Base-by-base conservation (phyloP, 2,797 vertebrate species). In the Helostoma temminkii region DNA sequence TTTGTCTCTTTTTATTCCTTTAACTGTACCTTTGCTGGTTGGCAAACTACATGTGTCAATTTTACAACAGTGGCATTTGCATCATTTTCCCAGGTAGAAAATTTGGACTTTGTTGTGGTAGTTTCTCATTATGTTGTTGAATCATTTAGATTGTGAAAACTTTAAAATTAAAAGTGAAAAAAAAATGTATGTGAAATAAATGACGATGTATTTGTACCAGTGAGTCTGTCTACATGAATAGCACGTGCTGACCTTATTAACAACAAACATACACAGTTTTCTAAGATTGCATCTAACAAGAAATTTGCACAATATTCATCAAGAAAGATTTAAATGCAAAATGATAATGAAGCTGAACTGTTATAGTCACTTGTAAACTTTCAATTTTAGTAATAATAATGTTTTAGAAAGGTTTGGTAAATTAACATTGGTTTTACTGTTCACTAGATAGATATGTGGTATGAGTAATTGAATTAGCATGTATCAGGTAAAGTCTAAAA, bases 81-180 rank as follows among this genome's bases (percentile, higher is more conserved):
- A 90, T 93, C 71, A 82, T 88, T 91, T 89, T 90, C 75, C 86
- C 84, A 69, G 74, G 91, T 91, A 90, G 86, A 71, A 91, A 85
- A 92, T 92, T 91, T 92, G 89, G 88, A 92, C 91, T 94, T 93
- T 93, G 93, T 94, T 94, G 94, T 95, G 90, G 93, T 95, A 95
- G 94, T 93, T 94, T 88, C 82, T 93, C 94, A 95, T 95, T 95
- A 94, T 93, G 93, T 94, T 93, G 94, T 94, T 94, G 83, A 93
- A 93, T 94, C 93, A 94, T 94, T 93, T 94, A 95, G 93, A 95
- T 92, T 94, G 94, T 95, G 93, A 92, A 93, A 88, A 92, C 84
- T 91, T 90, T 48, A 85, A 91, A 86, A 83, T 78, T 82, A 81
- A 91, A 93, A 89, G 61, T 79, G 64, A 84, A 89, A 89, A 84